These are phyloP conservation scores for Chunga burmeisteri DNA, from an alignment of 2,113 vertebrate genomes.

Conservation along the genomic window DNA sequence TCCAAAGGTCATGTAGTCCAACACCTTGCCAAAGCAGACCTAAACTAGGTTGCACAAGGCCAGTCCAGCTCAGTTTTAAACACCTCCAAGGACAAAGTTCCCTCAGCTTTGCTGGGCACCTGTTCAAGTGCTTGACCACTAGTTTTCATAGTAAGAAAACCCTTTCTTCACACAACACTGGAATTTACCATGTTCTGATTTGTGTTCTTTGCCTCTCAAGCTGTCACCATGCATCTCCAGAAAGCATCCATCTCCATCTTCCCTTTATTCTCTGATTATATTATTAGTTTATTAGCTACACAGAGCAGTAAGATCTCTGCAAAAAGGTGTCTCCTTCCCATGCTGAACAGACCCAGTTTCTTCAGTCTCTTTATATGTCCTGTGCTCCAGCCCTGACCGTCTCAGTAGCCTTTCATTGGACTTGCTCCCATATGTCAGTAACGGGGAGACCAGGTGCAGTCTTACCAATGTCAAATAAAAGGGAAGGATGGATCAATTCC, in stretches of 20 bases:
- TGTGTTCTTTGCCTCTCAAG: not conserved
- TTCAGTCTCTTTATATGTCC: not conserved
- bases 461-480: not conserved
- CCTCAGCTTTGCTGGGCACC: not conserved
- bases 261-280: not conserved
- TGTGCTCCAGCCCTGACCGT: not conserved
- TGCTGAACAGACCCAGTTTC: not conserved
- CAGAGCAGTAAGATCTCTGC: not conserved
- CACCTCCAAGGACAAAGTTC: not conserved
- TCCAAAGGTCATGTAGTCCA: not conserved
- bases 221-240: not conserved
- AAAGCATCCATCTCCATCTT: not conserved
- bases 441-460: not conserved
- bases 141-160: not conserved
- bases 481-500: not conserved
- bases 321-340: not conserved
- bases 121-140: not conserved
- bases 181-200: not conserved
- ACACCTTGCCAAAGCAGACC: not conserved
- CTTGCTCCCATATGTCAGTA: not conserved
- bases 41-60: not conserved
- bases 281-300: not conserved
- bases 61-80: not conserved
- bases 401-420: not conserved
- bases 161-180: not conserved